Evolutionary conservation across 2,113 vertebrate species (phyloP), one percentile per base, ranked within the genome.

Genomic region (Cebus imitator): DNA sequence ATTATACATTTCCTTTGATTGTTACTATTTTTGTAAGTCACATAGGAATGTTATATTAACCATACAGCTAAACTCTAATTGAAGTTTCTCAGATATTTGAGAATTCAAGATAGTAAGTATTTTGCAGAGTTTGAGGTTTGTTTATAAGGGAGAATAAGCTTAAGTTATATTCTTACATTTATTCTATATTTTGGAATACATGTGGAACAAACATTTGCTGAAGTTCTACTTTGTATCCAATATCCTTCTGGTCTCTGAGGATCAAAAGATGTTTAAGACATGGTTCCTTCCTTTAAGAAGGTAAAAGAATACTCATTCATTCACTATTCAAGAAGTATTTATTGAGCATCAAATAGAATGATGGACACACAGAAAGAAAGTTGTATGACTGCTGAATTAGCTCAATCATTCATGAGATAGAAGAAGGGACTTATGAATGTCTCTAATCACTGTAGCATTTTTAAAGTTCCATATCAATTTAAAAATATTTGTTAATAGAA

Each of bases 401-500:
- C 43, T 85, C 37, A 52, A 6, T 66, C 21, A 73, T 43, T 90
- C 61, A 66, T 73, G 35, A 96, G 66, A 66, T 50, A 70, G 16
- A n/a, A 43, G 16, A 64, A 40, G 40, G 18, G 7, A 68, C 21
- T 80, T 87, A 25, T 91, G 17, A 3, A 84, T 81, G 5, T 32
- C 55, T 93, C 3, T 66, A 93, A 48, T 84, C 45, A 57, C 50
- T 92, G 78, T 90, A 84, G 86, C n/a, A 75, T 55, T 75, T 96
- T 88, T 50, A 85, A 88, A 92, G 20, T 91, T 97, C n/a, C 48
- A 86, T 45, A 5, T 68, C 72, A 95, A 61, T 13, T 95, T 93
- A 61, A 94, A 95, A 90, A 20, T 81, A 72, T 89, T 91, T 94
- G 4, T 78, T 87, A 82, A 70, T 20, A 81, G 25, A 89, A 93